Base-by-base conservation (phyloP, 2,797 vertebrate species). In the Micromesistius poutassou region DNA sequence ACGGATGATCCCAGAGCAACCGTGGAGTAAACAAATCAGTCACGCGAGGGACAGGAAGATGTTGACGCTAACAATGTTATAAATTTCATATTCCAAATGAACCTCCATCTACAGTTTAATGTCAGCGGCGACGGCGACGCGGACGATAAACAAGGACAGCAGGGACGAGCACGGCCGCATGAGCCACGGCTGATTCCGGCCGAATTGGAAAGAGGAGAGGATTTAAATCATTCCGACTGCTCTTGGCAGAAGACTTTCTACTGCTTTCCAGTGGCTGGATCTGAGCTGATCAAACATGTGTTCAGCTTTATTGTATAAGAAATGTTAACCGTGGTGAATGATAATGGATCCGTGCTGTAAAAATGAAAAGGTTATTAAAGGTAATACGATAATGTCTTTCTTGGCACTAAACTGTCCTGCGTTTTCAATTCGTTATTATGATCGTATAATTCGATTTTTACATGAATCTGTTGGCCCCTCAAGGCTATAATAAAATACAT, bases 11-110 rank as follows among this genome's bases (percentile, higher is more conserved):
- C 81, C 74, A 77, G 76, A 84, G 83, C 72, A 76, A 28, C 71
- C 70, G 78, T 77, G 73, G 72, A 81, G 80, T 84, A 86, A 81
- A 83, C 25, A 30, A 83, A 79, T 81, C 76, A 83, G 82, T 85
- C 83, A 85, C 36, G 81, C 30, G 0, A 36, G 25, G 4, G 50
- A 84, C 66, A 77, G 75, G 75, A 79, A 28, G 77, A 76, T 55
- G 75, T 74, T 81, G 76, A 76, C 30, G 9, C 36, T 79, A 68
- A 81, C 75, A 1, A 30, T 74, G 72, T 79, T 81, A 77, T 71
- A 72, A 46, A 76, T 83, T 75, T 80, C 31, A 81, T 19, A 72
- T 38, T 74, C 42, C 31, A 78, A 77, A 77, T 62, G 75, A 50
- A 66, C 38, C 73, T 73, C 50, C 76, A 80, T 75, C 62, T 76